These are phyloP conservation scores for Cataglyphis rosenhaueri DNA, from an alignment of 2,888 invertebrate species.

Conservation along the genomic window DNA sequence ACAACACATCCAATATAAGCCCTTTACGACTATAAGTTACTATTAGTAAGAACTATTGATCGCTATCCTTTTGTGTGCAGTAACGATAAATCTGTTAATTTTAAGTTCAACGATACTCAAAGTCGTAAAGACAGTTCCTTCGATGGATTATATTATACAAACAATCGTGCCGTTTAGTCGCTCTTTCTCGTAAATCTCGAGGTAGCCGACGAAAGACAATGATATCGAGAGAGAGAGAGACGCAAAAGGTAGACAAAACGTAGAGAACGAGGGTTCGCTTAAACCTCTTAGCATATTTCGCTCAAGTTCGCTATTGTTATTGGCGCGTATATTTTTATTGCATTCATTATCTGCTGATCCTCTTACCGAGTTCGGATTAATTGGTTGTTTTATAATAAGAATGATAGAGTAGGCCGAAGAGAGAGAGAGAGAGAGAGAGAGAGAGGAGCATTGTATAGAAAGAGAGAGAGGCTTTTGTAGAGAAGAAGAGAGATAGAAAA, in stretches of 20 bases:
- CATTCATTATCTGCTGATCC: constrained; percentile 82
- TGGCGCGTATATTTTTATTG: constrained; percentile 80
- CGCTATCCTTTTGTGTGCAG: constrained; percentile 19
- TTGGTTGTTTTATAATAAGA: constrained; percentile 77
- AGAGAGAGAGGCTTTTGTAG: constrained; percentile 3
- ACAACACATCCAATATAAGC: not conserved
- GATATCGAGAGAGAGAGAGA: constrained; percentile 35
- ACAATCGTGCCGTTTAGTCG: constrained; percentile 48
- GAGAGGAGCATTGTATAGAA: not conserved
- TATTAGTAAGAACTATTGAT: constrained; percentile 27
- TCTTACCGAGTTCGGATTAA: constrained; percentile 81
- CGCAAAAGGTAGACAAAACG: constrained; percentile 21
- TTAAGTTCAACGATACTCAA: constrained; percentile 48
- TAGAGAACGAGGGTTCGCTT: constrained; percentile 66
- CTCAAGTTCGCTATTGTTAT: constrained; percentile 78
- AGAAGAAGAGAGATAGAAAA: constrained; percentile 37
- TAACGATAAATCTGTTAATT: constrained; percentile 48
- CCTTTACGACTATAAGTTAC: not conserved
- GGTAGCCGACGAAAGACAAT: constrained; percentile 38
- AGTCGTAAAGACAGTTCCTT: constrained; percentile 34
- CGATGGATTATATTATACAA: constrained; percentile 48
- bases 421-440: not conserved
- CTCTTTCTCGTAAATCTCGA: constrained; percentile 44
- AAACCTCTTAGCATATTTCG: constrained; percentile 82
- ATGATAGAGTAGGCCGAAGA: constrained; percentile 25